Conservation (phyloP, 2,888 invertebrate species). For the Hypselothyrea guttata region DNA sequence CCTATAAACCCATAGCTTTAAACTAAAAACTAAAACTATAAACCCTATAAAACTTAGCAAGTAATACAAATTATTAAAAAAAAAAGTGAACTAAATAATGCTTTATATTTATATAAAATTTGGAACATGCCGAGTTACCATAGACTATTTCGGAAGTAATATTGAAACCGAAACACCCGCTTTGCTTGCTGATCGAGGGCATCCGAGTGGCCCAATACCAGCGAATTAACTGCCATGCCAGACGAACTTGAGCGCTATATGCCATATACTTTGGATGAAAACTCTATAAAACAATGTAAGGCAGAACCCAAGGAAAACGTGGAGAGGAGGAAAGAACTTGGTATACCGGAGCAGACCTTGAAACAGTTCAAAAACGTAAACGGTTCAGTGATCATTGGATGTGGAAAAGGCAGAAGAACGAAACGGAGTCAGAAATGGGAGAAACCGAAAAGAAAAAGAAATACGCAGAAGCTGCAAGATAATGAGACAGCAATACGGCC, state of each 20-base stretch:
- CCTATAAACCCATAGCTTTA: no score
- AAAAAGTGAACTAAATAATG: no score
- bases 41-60: no score
- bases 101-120: no score
- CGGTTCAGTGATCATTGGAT: constrained; percentile 82
- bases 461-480: constrained; percentile 29
- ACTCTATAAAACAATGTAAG: constrained; percentile 4
- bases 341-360: constrained; percentile 77
- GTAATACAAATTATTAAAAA: no score
- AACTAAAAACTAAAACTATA: no score
- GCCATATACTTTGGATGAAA: constrained; percentile 2
- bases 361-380: constrained; percentile 82
- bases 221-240: constrained; percentile 10
- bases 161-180: not conserved
- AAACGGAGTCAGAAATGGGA: constrained; percentile 51
- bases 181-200: not conserved
- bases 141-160: not conserved
- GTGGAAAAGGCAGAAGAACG: constrained; percentile 62
- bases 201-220: constrained; percentile 4
- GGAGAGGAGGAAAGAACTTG: constrained; percentile 18
- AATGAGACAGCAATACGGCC: constrained; percentile 38
- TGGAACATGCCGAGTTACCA: not conserved
- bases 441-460: constrained; percentile 38
- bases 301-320: not conserved
- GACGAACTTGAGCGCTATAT: constrained; percentile 3